Evolutionary conservation across 2,888 invertebrate species (phyloP).

Genomic region (Plutella xylostella): DNA sequence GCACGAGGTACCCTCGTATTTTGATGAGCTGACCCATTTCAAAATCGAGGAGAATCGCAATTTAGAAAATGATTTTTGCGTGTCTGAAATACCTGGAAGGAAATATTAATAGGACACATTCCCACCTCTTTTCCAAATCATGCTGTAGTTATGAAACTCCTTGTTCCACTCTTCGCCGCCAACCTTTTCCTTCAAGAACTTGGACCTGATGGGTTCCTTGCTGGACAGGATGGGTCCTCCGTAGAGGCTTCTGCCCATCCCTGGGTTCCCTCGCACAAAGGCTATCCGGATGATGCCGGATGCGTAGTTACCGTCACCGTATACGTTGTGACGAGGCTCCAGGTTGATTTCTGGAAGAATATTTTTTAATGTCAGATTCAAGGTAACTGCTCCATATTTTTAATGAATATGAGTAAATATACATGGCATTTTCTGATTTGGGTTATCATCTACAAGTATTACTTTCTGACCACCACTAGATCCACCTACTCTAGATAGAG

Average conservation of each 20-base stretch:
- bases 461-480: too few relatives aligned
- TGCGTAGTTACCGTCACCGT: conserved; percentile 69
- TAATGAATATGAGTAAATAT: too few relatives aligned
- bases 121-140: conserved; percentile 76
- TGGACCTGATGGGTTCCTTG: conserved; percentile 50
- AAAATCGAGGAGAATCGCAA: too few relatives aligned
- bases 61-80: neutral
- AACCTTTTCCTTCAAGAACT: conserved; percentile 35
- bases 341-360: conserved; percentile 69
- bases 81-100: neutral
- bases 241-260: conserved; percentile 37
- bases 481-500: too few relatives aligned
- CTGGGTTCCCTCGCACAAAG: conserved; percentile 74
- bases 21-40: too few relatives aligned
- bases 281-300: conserved; percentile 82
- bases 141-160: conserved; percentile 75
- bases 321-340: conserved; percentile 72
- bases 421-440: too few relatives aligned
- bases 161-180: conserved; percentile 63
- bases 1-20: too few relatives aligned
- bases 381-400: too few relatives aligned
- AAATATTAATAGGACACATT: neutral
- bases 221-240: conserved; percentile 47
- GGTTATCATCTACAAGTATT: too few relatives aligned
- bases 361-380: too few relatives aligned